Evolutionary conservation across 2,888 invertebrate species (phyloP), one percentile per base, ranked within the genome.

Genomic region (Tinea pellionella): DNA sequence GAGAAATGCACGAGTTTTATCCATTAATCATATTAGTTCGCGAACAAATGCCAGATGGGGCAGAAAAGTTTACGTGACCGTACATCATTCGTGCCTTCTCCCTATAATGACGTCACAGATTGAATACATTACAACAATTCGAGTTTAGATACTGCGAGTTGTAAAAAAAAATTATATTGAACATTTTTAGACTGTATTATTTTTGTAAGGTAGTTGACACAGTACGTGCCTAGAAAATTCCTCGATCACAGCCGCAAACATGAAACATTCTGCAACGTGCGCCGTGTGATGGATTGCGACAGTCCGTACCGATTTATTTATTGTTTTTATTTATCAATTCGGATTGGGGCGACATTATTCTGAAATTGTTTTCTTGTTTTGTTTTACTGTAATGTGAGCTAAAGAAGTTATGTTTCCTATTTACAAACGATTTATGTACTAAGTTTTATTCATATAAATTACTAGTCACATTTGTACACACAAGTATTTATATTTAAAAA

Each of bases 1-100:
- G 68, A 67, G 70, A 65, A 62, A 59, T 70, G 73, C 67, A 70
- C 68, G 70, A 74, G 72, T 75, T 73, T 65, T 64, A 65, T 64
- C 71, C 73, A 78, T 78, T 77, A 77, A 78, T 78, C 78, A 78
- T 73, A 67, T 72, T 74, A 77, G 77, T 78, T 77, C 65, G 62
- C 65, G 68, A 73, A 76, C 74, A 74, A 74, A 74, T 74, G 70
- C 70, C 76, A 71, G 73, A 68, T 75, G 74, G 66, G 67, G 61
- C 63, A 60, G 66, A 60, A 65, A 70, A 72, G 68, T 77, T 75
- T 66, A 69, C 68, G 67, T 68, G 67, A 66, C 65, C 67, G 69
- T 68, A 66, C 70, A 58, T 62, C 71, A 74, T 73, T 67, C 69
- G 69, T 65, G 64, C 64, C 67, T 64, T 65, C 61, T 68, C 64